Percentiles rank a stretch among this genome's conserved stretches.
These are phyloP conservation scores for Theocolax elegans DNA, from an alignment of 1,140 invertebrate species.

Conservation along the genomic window DNA sequence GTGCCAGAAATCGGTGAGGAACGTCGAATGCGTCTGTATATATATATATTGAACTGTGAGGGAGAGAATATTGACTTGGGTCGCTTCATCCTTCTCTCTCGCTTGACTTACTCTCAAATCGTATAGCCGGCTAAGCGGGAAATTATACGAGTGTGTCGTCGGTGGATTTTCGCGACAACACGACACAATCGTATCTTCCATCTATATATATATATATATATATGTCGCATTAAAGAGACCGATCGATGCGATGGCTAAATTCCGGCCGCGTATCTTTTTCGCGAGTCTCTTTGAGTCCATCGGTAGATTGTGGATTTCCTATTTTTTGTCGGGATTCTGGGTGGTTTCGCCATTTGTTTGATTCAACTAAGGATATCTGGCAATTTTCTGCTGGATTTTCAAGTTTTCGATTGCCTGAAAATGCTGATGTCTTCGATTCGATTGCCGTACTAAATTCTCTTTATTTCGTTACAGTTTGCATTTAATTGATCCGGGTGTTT, in stretches of 20 bases:
- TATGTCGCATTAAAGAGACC: background rate
- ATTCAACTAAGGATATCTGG: no score
- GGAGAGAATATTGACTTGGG: background rate
- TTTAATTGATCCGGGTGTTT: no score
- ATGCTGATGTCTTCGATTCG: no score
- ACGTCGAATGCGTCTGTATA: background rate
- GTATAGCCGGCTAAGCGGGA: constrained; percentile 20
- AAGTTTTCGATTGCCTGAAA: no score
- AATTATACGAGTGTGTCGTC: constrained; percentile 15
- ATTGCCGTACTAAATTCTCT: no score
- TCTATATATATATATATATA: background rate
- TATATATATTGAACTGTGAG: background rate
- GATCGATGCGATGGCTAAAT: background rate
- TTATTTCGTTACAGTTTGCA: no score
- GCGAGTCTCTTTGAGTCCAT: no score
- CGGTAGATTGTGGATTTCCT: no score
- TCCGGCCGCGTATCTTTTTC: no score
- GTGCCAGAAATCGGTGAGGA: background rate
- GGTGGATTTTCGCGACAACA: constrained; percentile 9
- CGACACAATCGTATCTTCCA: background rate
- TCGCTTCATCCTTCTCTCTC: background rate
- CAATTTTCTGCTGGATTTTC: no score
- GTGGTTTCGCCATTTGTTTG: no score
- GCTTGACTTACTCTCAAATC: background rate
- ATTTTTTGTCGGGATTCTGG: no score